Evolutionary conservation across 2,888 invertebrate species (phyloP).

Genomic region (Noctuana brunneofusca): DNA sequence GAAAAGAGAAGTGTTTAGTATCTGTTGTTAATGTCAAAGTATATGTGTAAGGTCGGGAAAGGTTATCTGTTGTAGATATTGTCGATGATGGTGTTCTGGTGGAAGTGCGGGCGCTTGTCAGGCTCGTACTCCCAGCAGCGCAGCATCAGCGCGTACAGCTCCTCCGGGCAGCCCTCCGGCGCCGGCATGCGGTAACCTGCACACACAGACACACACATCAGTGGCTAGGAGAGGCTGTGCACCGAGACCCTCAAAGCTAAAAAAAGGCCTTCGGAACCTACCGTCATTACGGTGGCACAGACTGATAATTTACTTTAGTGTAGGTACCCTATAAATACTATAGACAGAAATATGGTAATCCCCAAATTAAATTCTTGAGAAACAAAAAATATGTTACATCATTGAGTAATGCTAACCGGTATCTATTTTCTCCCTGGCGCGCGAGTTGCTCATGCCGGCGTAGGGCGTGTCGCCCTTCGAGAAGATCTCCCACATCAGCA

Average conservation of each 20-base stretch:
- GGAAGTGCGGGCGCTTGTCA: conserved; percentile 95
- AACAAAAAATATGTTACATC: neutral
- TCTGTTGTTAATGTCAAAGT: too few species aligned
- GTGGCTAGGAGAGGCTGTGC: too few species aligned
- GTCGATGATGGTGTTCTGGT: conserved; percentile 91
- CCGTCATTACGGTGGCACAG: too few species aligned
- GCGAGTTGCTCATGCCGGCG: conserved; percentile 95
- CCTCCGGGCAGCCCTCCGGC: conserved; percentile 93
- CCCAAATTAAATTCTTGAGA: too few species aligned
- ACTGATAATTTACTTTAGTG: too few species aligned
- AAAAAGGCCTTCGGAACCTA: too few species aligned
- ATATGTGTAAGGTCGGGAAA: neutral
- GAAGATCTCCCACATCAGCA: conserved; percentile 98
- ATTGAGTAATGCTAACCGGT: conserved; percentile 82
- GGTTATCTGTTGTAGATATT: conserved; percentile 80
- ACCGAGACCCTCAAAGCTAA: too few species aligned
- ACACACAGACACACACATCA: too few species aligned
- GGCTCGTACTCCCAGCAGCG: conserved; percentile 97
- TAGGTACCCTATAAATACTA: too few species aligned
- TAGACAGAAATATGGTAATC: too few species aligned
- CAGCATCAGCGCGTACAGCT: conserved; percentile 95
- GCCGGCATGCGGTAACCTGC: conserved; percentile 96
- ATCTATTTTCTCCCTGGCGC: conserved; percentile 96
- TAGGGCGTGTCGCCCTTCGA: conserved; percentile 96
- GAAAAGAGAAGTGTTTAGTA: too few species aligned